Percentiles rank a stretch among this genome's conserved stretches.
phyloP scores from a whole-genome alignment of 2,113 vertebrate genomes.

The Pluvialis apricaria region DNA sequence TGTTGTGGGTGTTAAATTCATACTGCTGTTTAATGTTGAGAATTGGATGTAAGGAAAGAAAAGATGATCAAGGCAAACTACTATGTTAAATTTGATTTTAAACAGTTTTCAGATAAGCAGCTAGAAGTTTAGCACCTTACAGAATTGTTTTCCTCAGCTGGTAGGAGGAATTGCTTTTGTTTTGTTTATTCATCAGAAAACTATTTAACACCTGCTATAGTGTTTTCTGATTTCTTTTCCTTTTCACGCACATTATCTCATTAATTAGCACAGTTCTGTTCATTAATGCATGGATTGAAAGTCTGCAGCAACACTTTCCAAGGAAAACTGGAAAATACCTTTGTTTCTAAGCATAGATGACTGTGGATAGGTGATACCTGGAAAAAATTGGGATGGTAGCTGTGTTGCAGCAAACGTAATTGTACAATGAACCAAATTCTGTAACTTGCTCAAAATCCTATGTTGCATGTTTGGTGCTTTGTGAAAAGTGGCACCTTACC shows the following conservation, averaged over 20 bases:
- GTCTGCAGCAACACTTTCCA: background rate
- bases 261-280: conserved; percentile 10
- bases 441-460: background rate
- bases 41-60: background rate
- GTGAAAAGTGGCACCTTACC: background rate
- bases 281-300: background rate
- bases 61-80: background rate
- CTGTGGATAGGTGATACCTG: background rate
- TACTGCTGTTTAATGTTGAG: background rate
- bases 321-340: background rate
- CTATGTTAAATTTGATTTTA: background rate
- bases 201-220: background rate
- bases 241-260: background rate
- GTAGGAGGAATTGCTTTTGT: background rate
- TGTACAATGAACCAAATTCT: background rate
- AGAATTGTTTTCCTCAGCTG: background rate
- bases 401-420: background rate
- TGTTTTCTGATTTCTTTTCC: background rate
- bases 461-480: background rate
- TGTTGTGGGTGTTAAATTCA: background rate
- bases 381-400: background rate
- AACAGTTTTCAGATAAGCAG: background rate
- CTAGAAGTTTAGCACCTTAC: background rate
- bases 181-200: conserved; percentile 10
- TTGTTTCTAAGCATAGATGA: background rate